Base-by-base conservation (phyloP, 2,888 invertebrate genomes). In the Amaurobius ferox region DNA sequence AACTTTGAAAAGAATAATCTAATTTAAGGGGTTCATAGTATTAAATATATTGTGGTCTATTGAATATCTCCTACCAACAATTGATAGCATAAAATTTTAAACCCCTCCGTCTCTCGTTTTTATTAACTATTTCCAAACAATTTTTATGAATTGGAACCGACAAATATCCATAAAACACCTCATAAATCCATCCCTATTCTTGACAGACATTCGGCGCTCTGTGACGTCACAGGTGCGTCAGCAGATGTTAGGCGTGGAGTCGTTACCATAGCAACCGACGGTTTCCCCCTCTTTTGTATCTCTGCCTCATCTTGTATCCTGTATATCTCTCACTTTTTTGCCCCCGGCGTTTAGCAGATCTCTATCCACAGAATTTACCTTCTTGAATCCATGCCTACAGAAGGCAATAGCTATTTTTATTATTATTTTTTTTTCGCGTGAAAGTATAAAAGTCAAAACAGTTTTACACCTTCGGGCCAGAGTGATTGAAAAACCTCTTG, bases 211-310 rank as follows among this genome's bases (percentile, higher is more conserved):
- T 68, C 61, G 55, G 48, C 48, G 62, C 32, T 30, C 13, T 29
- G 44, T 85, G 85, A 85, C 85, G 85, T 85, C 85, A 78, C 35
- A 28, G 77, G 72, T 85, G 85, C 85, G 78, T 77, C 85, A 78
- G 83, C 85, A 77, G 78, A 44, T 85, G 85, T 78, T 66, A 78
- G 66, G 78, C 78, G 85, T 78, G 71, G 66, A 48, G 62, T 55
- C 26, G 78, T 85, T 72, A 35, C 68, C 73, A 77, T 78, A 30
- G 73, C 67, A 78, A 85, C 85, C 61, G 39, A 62, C 62, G 39
- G 61, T 71, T 64, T 73, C 39, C 30, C 66, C 67, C 72, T 80
- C 80, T 73, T 72, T 80, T 72, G 67, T 71, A 77, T 83, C 76
- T 64, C 48, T 39, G 35, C 19, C 55, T 77, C 48, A 74, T 72